These are phyloP conservation scores for Ascidia mentula DNA, from an alignment of 23 tunicate species.

Conservation along the genomic window DNA sequence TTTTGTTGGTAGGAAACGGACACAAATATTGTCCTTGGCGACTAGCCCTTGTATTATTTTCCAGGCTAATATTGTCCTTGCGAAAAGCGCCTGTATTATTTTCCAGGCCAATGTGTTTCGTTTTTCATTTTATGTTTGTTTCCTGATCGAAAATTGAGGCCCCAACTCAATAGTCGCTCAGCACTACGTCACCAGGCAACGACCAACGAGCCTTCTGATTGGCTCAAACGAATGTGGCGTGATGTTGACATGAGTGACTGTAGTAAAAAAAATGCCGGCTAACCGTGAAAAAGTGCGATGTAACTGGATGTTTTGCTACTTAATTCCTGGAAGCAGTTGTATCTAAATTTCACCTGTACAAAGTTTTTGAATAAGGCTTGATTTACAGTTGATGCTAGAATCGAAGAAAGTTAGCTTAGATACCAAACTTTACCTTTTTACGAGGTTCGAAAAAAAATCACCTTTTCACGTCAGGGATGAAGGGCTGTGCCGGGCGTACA, in stretches of 20 bases:
- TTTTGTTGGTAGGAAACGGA: too few relatives aligned
- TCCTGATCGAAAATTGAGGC: neutral
- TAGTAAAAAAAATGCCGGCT: neutral
- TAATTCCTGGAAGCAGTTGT: too few relatives aligned
- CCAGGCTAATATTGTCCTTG: too few relatives aligned
- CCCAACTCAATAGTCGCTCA: neutral
- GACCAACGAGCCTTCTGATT: neutral
- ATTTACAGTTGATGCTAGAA: neutral
- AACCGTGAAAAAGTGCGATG: neutral
- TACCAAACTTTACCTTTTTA: neutral
- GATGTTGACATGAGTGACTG: neutral
- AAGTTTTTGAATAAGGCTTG: neutral
- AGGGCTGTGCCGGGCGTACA: neutral
- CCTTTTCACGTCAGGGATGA: too few relatives aligned
- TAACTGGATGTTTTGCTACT: too few relatives aligned
- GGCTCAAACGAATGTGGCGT: slow-evolving; percentile 2
- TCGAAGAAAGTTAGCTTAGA: neutral
- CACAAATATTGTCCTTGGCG: too few relatives aligned
- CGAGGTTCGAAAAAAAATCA: neutral
- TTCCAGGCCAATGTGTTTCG: too few relatives aligned
- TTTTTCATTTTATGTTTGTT: too few relatives aligned
- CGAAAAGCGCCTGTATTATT: too few relatives aligned
- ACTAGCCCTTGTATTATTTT: too few relatives aligned
- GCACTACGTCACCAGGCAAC: slow-evolving; percentile 1
- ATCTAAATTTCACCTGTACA: too few relatives aligned